Conservation (phyloP, 1,140 invertebrate genomes). For the Drosophila guanche region DNA sequence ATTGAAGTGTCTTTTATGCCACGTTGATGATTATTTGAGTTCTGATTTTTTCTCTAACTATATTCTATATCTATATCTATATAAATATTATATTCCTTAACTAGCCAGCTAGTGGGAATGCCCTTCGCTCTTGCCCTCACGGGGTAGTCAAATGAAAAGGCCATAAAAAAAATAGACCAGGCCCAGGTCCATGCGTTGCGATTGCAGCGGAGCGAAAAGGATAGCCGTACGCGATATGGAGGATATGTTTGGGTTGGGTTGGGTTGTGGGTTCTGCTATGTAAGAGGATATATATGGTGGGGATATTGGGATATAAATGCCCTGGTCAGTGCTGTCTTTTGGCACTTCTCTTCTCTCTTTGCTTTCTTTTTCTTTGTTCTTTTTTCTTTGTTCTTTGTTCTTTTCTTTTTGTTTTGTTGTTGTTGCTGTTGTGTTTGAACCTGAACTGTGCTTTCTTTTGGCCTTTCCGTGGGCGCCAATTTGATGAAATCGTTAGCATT, state of each 20-base stretch:
- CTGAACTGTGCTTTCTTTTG: background rate
- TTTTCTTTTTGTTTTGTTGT: background rate
- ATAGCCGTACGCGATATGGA: conserved; percentile 23
- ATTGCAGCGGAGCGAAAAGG: background rate
- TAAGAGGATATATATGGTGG: conserved; percentile 18
- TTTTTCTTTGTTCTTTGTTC: background rate
- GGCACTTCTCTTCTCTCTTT: conserved; percentile 7
- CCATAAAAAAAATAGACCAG: background rate
- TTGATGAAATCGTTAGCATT: conserved; percentile 68
- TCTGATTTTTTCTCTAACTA: no score
- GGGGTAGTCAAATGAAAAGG: conserved; percentile 5
- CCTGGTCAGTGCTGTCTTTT: conserved; percentile 41
- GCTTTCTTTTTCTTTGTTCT: background rate
- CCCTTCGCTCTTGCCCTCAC: no score
- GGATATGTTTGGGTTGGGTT: conserved; percentile 4
- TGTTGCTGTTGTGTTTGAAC: background rate
- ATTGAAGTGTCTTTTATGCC: no score
- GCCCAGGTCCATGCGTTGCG: background rate
- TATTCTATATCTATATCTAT: no score
- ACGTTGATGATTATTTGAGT: no score
- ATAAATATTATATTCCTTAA: no score
- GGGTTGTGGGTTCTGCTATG: no score
- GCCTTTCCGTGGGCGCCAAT: conserved; percentile 35
- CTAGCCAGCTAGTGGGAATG: no score
- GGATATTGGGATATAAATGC: conserved; percentile 10